These are phyloP conservation scores for Tiliacea citrago DNA, from an alignment of 2,888 invertebrate genomes.

Conservation along the genomic window DNA sequence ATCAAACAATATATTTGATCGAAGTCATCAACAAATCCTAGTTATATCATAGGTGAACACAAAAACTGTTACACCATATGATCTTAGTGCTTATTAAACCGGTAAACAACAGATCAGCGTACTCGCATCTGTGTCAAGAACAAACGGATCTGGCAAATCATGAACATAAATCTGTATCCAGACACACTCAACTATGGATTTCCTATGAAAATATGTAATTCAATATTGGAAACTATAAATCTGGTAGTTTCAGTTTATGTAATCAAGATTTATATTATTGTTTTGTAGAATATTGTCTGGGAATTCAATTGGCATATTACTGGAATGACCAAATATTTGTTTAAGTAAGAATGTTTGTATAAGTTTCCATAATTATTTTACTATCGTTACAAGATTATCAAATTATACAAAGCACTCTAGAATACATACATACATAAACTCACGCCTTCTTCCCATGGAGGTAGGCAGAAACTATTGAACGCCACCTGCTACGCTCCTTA, in stretches of 20 bases:
- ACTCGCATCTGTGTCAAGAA: conserved; percentile 39
- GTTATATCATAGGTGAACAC: not conserved
- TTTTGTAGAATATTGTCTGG: conserved; percentile 19
- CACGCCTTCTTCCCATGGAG: too few species aligned
- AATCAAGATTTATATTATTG: conserved; percentile 9
- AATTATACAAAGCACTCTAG: not conserved
- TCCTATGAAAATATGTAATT: conserved; percentile 35
- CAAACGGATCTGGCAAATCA: conserved; percentile 26
- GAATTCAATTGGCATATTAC: conserved; percentile 41
- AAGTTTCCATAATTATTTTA: not conserved
- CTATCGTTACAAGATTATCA: not conserved
- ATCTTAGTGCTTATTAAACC: conserved; percentile 1
- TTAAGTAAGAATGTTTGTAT: not conserved
- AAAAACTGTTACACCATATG: not conserved
- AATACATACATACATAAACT: too few species aligned
- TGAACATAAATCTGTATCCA: conserved; percentile 42
- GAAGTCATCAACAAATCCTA: not conserved
- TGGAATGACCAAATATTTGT: conserved; percentile 2
- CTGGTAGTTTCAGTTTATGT: conserved; percentile 11
- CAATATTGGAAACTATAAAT: conserved; percentile 24
- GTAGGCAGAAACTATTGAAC: too few species aligned
- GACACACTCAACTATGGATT: conserved; percentile 16
- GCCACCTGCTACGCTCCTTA: too few species aligned
- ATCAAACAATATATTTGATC: not conserved
- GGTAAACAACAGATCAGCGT: conserved; percentile 30